phyloP scores from a whole-genome alignment of 1,140 invertebrate genomes.

The Nilaparvata lugens region DNA sequence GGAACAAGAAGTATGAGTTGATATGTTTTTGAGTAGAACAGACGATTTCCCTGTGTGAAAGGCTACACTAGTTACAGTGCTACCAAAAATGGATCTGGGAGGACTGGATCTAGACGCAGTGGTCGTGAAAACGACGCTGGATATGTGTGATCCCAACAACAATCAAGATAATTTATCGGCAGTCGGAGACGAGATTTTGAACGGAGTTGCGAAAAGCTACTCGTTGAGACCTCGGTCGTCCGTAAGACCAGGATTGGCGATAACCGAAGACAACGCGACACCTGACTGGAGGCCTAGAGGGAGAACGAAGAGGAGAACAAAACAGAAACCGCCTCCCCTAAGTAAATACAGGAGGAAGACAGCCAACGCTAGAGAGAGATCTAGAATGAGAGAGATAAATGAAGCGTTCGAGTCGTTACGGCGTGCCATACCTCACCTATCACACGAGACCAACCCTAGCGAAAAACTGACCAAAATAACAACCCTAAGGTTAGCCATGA shows the following conservation, averaged over 20 bases:
- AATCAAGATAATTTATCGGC: no score
- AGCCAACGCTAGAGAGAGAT: constrained; percentile 74
- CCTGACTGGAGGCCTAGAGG: constrained; percentile 8
- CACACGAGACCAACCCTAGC: constrained; percentile 24
- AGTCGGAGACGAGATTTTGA: no score
- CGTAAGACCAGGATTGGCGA: not conserved
- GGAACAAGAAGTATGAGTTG: no score
- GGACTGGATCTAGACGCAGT: no score
- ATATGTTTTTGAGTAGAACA: no score
- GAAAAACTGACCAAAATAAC: constrained; percentile 53
- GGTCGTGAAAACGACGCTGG: no score
- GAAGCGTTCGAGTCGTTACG: constrained; percentile 68
- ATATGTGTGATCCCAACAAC: no score
- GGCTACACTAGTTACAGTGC: no score
- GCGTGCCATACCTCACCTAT: constrained; percentile 52
- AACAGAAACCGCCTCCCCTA: constrained; percentile 63
- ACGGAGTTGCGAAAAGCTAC: constrained; percentile 4
- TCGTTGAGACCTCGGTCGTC: constrained; percentile 7
- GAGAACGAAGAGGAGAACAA: constrained; percentile 35
- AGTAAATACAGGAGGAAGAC: constrained; percentile 81
- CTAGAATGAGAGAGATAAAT: constrained; percentile 78
- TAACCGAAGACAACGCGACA: not conserved
- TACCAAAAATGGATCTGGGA: no score
- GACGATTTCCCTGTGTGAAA: no score
- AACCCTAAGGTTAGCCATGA: constrained; percentile 49